Evolutionary conservation across 1,140 invertebrate species (phyloP).

Genomic region (Hermetia illucens): DNA sequence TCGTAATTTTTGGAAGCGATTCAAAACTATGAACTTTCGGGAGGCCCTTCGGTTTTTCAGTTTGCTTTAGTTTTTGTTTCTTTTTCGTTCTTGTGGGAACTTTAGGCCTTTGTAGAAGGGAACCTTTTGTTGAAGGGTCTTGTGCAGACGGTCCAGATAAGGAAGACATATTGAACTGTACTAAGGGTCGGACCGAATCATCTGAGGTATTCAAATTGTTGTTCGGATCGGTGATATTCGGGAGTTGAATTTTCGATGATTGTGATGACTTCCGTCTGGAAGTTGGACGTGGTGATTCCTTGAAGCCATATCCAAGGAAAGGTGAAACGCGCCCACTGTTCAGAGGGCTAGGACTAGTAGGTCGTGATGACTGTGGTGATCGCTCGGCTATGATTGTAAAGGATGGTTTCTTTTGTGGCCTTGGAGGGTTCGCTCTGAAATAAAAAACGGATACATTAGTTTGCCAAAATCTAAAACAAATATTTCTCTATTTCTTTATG

Average conservation of each 20-base stretch:
- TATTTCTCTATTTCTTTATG: no score
- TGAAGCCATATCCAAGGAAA: slow-evolving; percentile 41
- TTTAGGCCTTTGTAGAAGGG: slow-evolving; percentile 19
- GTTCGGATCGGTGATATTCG: slow-evolving; percentile 3
- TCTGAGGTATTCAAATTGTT: slow-evolving; percentile 8
- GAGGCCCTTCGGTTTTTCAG: no score
- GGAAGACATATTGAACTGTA: slow-evolving; percentile 25
- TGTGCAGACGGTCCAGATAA: slow-evolving; percentile 11
- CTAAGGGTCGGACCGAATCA: slow-evolving; percentile 25
- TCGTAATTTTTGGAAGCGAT: slow-evolving; percentile 16
- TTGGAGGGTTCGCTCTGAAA: slow-evolving; percentile 27
- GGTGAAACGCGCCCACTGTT: slow-evolving; percentile 35
- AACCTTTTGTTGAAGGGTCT: slow-evolving; percentile 18
- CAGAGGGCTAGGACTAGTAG: slow-evolving; percentile 27
- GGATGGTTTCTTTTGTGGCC: slow-evolving; percentile 32
- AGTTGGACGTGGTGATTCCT: slow-evolving; percentile 30
- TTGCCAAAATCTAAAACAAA: no score
- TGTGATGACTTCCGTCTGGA: slow-evolving; percentile 14
- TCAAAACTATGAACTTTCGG: slow-evolving; percentile 22
- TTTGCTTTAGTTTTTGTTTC: no score
- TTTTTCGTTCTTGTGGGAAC: no score
- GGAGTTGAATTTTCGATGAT: slow-evolving; percentile 16
- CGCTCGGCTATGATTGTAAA: slow-evolving; percentile 46
- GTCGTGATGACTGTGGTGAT: slow-evolving; percentile 22
- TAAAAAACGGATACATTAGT: no score